Conservation (phyloP, 2,797 vertebrate genomes). For the Perodicticus potto region DNA sequence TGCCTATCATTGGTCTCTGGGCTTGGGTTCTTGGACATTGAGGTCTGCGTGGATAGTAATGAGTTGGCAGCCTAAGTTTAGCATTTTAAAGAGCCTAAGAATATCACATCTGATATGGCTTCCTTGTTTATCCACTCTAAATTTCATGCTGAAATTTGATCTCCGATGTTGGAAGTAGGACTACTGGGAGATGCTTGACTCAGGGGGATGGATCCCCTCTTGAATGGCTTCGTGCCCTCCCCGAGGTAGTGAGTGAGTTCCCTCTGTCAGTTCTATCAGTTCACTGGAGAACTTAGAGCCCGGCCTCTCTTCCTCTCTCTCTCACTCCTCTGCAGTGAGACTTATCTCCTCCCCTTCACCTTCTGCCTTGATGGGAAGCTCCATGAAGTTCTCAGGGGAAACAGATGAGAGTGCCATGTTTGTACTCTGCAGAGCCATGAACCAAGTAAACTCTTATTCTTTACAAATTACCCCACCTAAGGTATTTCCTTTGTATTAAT, state of each 20-base stretch:
- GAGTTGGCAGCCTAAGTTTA: not conserved
- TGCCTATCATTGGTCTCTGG: not conserved
- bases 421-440: not conserved
- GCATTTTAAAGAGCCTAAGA: constrained; percentile 12
- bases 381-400: not conserved
- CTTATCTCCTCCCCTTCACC: not conserved
- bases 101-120: not conserved
- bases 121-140: not conserved
- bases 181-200: not conserved
- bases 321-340: not conserved
- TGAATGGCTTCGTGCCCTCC: not conserved
- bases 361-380: not conserved
- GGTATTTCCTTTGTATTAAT: not conserved
- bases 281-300: not conserved
- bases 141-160: not conserved
- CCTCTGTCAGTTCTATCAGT: not conserved
- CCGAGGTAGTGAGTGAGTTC: not conserved
- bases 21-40: not conserved
- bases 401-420: not conserved
- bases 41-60: not conserved
- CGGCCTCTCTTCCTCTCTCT: not conserved
- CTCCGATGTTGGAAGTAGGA: not conserved
- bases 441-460: not conserved
- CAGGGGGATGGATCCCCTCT: not conserved
- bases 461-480: not conserved